Conservation (phyloP, 2,888 invertebrate species). For the Protophormia terraenovae region DNA sequence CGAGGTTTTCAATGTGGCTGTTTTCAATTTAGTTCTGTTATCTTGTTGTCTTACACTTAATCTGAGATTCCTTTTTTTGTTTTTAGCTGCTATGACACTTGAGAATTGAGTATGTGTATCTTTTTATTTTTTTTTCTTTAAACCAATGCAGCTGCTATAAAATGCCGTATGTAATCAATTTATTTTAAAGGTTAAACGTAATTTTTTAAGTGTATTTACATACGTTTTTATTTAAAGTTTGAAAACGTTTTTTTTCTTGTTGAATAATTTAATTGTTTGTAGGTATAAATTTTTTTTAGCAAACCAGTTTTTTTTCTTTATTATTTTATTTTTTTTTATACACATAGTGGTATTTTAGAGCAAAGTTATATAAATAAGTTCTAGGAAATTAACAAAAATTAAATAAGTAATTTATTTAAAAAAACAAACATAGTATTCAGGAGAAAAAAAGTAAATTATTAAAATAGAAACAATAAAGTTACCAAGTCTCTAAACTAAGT, state of each 20-base stretch:
- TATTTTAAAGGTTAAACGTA: not conserved
- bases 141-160: conserved; percentile 19
- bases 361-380: too few species aligned
- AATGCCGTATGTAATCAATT: conserved; percentile 29
- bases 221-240: not conserved
- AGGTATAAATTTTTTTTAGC: not conserved
- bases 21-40: not conserved
- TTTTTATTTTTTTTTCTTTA: not conserved
- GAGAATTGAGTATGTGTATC: not conserved
- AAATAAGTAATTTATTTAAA: too few species aligned
- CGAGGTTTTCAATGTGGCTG: conserved; percentile 20
- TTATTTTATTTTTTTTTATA: not conserved
- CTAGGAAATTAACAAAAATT: too few species aligned
- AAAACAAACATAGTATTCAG: too few species aligned
- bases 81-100: not conserved
- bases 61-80: not conserved
- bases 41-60: not conserved
- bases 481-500: too few species aligned
- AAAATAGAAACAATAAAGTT: too few species aligned
- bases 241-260: not conserved
- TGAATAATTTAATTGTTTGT: not conserved
- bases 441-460: too few species aligned
- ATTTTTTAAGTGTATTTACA: conserved; percentile 1
- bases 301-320: not conserved
- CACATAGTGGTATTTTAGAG: too few species aligned